Evolutionary conservation across 2,797 vertebrate species (phyloP), one percentile per base, ranked within the genome.

Genomic region (Myiotriccus ornatus): DNA sequence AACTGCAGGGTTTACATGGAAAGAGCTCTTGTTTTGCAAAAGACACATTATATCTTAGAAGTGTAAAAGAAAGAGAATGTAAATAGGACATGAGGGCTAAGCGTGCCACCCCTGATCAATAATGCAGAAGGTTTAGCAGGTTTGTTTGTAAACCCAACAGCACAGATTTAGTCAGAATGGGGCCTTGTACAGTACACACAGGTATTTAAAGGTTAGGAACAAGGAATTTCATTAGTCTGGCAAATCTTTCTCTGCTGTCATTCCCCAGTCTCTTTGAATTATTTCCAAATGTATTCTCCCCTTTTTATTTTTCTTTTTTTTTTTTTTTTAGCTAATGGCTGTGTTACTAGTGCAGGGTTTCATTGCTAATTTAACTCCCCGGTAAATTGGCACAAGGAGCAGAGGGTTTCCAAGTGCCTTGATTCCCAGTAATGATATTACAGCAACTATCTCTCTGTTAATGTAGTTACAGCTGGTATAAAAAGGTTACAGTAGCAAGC

Each of bases 91-190:
- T 73, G 67, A 70, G 32, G 76, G 87, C 85, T 84, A 84, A 92
- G 91, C 65, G 30, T 57, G 55, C 73, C 79, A 19, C 41, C 43
- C 18, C 89, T 92, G 91, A 95, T 96, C 89, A 96, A 96, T 96
- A 89, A 96, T 93, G 89, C 87, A 95, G 39, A 93, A 93, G 87
- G 73, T 78, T 94, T 89, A 87, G 71, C 43, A 59, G 75, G 46
- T 94, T 96, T 92, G 70, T 94, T 95, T 92, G 84, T 81, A 92
- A 93, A 90, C 55, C 27, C 52, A 73, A 55, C n/a, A 65, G 73
- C 85, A 84, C 39, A 84, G 79, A 35, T 87, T 87, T 81, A 81
- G 91, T 56, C 79, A 86, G 87, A 91, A 65, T 2, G 35, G 68
- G 65, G 57, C 84, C 92, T 87, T 74, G 82, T 88, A 73, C 79